A percentile compares a stretch with the other conserved stretches of the same genome.
These are phyloP conservation scores for Allobates femoralis DNA, from an alignment of 2,797 vertebrate genomes.

Conservation along the genomic window DNA sequence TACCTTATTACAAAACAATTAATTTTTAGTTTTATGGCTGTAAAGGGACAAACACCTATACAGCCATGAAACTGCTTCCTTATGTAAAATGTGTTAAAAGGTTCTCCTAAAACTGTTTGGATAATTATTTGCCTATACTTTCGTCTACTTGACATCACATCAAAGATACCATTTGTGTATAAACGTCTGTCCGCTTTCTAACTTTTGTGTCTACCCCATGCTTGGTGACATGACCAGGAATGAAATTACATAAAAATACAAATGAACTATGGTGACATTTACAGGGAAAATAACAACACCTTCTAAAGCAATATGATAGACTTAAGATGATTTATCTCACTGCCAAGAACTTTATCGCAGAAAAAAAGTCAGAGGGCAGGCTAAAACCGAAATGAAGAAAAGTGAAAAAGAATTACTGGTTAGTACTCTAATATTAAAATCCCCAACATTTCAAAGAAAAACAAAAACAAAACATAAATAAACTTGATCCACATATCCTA, in stretches of 20 bases:
- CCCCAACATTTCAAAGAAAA: not conserved
- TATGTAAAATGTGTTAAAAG: too few relatives aligned
- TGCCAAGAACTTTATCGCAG: not conserved
- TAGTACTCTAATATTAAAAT: not conserved
- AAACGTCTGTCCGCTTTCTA: not conserved
- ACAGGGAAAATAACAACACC: not conserved
- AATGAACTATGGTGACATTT: constrained; percentile 8
- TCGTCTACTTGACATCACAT: too few relatives aligned
- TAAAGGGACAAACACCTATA: too few relatives aligned
- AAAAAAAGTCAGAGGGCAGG: constrained; percentile 8
- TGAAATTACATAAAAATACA: constrained; percentile 1
- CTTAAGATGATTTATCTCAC: constrained; percentile 6
- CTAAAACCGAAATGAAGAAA: not conserved
- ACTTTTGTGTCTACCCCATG: not conserved
- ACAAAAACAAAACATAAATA: not conserved
- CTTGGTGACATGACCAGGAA: not conserved
- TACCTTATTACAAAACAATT: too few relatives aligned
- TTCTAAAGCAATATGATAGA: constrained; percentile 21
- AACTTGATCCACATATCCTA: too few relatives aligned
- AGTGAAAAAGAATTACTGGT: not conserved
- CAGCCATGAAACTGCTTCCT: too few relatives aligned
- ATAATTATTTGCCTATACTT: too few relatives aligned
- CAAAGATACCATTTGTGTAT: not conserved
- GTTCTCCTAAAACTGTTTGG: too few relatives aligned
- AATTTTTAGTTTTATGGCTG: too few relatives aligned